Conservation (phyloP, 2,888 invertebrate genomes). For the Amphipyra berbera region DNA sequence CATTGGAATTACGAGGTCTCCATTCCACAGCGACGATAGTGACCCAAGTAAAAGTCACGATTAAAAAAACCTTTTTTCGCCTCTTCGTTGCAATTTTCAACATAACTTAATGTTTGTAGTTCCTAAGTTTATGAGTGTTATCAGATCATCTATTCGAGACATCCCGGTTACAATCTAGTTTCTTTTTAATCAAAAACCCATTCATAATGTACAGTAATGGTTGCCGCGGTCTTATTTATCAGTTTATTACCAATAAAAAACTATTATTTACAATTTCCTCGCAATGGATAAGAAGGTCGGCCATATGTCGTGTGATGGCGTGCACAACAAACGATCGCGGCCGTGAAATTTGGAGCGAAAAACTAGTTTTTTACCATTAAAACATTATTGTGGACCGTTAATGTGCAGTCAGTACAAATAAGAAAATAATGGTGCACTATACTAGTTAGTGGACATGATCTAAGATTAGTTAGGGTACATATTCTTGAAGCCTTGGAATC, state of each 20-base stretch:
- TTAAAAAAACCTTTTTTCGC: too few species aligned
- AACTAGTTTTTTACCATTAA: constrained; percentile 77
- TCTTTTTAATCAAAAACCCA: constrained; percentile 28
- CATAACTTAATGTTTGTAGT: too few species aligned
- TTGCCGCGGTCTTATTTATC: constrained; percentile 26
- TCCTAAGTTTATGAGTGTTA: too few species aligned
- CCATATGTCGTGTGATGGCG: constrained; percentile 47
- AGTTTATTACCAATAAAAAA: constrained; percentile 36
- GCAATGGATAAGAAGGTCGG: constrained; percentile 60
- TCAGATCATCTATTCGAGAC: background rate
- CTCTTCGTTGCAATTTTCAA: too few species aligned
- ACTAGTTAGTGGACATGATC: constrained; percentile 9
- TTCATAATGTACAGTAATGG: constrained; percentile 18
- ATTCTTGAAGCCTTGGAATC: background rate
- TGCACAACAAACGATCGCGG: constrained; percentile 59
- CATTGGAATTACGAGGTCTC: too few species aligned
- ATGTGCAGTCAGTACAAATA: constrained; percentile 46
- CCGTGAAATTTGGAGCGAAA: constrained; percentile 80
- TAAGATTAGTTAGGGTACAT: background rate
- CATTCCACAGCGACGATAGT: too few species aligned
- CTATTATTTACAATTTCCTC: constrained; percentile 53
- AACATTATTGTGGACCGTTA: constrained; percentile 50
- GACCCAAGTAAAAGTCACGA: too few species aligned
- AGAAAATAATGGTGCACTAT: constrained; percentile 35
- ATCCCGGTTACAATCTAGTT: constrained; percentile 17